phyloP scores from a whole-genome alignment of 2,113 vertebrate genomes.

The Gadus macrocephalus region DNA sequence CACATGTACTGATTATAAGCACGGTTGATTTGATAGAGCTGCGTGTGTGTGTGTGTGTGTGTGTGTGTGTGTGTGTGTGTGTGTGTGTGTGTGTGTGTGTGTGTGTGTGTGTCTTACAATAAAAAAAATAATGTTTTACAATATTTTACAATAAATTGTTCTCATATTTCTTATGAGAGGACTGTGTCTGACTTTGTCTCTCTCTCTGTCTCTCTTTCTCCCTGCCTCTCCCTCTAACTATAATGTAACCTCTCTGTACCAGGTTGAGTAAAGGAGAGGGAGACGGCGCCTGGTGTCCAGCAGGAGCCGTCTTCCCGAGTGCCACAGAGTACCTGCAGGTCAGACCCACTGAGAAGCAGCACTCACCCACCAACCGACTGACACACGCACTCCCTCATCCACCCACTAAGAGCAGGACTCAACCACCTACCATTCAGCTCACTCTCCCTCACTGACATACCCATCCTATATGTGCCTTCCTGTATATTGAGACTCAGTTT shows the following conservation, averaged over 20 bases:
- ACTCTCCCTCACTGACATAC: too few species aligned
- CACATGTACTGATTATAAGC: not conserved
- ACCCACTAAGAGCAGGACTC: not conserved
- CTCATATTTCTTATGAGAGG: not conserved
- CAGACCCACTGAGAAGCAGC: slow-evolving; percentile 5
- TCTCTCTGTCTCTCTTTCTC: not conserved
- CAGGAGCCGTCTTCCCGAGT: slow-evolving; percentile 79
- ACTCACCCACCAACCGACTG: not conserved
- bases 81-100: not conserved
- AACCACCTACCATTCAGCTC: not conserved
- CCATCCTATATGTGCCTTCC: not conserved
- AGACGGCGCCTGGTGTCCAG: slow-evolving; percentile 91
- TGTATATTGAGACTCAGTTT: too few species aligned
- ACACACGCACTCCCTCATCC: too few species aligned
- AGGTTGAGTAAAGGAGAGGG: slow-evolving; percentile 87
- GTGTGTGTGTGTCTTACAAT: slow-evolving; percentile 13
- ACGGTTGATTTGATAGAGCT: not conserved
- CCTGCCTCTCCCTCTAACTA: slow-evolving; percentile 14
- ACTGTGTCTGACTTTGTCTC: not conserved
- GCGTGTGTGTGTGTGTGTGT: not conserved
- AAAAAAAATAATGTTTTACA: too few species aligned
- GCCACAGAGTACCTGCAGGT: slow-evolving; percentile 86
- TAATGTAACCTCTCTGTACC: slow-evolving; percentile 20
- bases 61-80: slow-evolving; percentile 10
- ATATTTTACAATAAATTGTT: not conserved